Evolutionary conservation across 2,113 vertebrate genomes (phyloP), one percentile per base, ranked within the genome.

Genomic region (Chionomys nivalis): DNA sequence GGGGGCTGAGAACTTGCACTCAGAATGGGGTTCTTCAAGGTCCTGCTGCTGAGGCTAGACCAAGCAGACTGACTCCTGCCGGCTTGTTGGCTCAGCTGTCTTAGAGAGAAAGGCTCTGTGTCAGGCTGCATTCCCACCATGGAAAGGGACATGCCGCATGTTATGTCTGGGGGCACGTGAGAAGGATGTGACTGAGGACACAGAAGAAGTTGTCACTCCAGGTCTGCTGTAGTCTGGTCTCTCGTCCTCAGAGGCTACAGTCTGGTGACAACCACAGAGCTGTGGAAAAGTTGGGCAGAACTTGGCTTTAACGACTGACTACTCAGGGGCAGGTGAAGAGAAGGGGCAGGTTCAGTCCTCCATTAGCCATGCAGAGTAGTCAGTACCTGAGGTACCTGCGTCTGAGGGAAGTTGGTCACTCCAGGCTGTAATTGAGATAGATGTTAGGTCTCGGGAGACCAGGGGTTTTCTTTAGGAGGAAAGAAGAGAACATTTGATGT

Each of bases 351-450:
- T 24, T 81, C 17, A 0, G 39, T 1, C 52, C 33, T 63, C 13
- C 24, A 3, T 5, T 13, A 28, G 16, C 24, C 11, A 12, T 12
- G 33, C 5, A 0, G 0, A 92, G 26, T 19, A 86, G 42, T 6
- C 24, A 6, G 4, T 4, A 3, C 7, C 24, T 14, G 7, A 7
- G 3, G 0, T 0, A 1, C 3, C 1, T 5, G 31, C 58, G 4
- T 24, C 47, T 11, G 33, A 52, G 10, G 11, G 23, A 52, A 39
- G 14, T 1, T 0, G 0, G 0, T 44, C 24, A 5, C 23, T 44
- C 66, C 28, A 39, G 33, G 10, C 0, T 17, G 12, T 23, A 63
- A n/a, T 4, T 24, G 39, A 28, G 9, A 4, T 24, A 33, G 33
- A 36, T 0, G 0, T 13, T 3, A 24, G 1, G 23, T 5, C 36